Percentiles rank a stretch among this genome's conserved stretches.
Evolutionary conservation across 2,888 invertebrate species (phyloP).

Genomic region (Labia minor): DNA sequence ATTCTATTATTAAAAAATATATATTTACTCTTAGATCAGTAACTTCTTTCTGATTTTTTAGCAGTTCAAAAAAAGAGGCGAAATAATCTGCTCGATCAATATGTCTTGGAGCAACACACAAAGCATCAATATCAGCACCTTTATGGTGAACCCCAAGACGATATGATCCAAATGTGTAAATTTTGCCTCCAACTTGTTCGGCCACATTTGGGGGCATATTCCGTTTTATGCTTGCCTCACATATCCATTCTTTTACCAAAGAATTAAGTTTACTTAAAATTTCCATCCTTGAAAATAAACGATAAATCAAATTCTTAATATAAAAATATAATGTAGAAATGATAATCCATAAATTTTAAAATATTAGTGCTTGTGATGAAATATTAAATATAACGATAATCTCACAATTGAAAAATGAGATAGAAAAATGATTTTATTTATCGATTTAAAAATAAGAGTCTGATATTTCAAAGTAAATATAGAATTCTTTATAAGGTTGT

Average conservation of each 20-base stretch:
- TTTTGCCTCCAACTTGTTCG: conserved; percentile 90
- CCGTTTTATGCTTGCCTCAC: conserved; percentile 72
- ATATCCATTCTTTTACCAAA: conserved; percentile 89
- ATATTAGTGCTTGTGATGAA: background rate
- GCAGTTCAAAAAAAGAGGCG: conserved; percentile 80
- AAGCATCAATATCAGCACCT: conserved; percentile 97
- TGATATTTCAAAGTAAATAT: no score
- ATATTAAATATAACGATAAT: background rate
- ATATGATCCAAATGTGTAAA: conserved; percentile 97
- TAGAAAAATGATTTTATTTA: no score
- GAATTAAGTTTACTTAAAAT: conserved; percentile 67
- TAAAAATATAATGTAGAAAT: background rate
- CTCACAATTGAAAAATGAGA: no score
- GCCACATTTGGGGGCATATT: conserved; percentile 88
- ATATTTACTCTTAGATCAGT: conserved; percentile 60
- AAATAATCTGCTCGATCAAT: conserved; percentile 92
- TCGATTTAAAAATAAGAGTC: no score
- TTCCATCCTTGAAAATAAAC: conserved; percentile 39
- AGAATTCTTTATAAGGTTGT: no score
- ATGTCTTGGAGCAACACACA: conserved; percentile 95
- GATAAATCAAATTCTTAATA: conserved; percentile 16
- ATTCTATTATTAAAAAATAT: conserved; percentile 17
- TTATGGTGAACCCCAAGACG: conserved; percentile 48
- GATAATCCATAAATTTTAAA: background rate
- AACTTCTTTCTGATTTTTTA: conserved; percentile 77